phyloP scores from a whole-genome alignment of 1,140 invertebrate species.

The Myzus persicae region DNA sequence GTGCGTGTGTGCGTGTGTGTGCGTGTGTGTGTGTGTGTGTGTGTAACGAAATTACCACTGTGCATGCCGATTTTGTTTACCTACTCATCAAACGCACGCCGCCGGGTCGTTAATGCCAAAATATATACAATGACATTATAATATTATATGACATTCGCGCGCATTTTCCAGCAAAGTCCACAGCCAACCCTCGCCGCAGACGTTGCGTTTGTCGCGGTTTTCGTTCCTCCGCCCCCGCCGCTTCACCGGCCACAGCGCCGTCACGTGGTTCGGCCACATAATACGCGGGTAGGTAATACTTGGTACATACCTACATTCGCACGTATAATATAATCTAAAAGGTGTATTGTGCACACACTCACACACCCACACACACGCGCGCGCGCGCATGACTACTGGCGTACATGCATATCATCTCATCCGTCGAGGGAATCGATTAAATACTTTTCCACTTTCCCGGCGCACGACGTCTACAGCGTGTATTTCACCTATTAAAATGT shows the following conservation, averaged over 20 bases:
- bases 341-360: no score
- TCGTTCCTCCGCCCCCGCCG: background rate
- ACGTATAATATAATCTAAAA: background rate
- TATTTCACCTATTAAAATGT: background rate
- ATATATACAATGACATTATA: constrained; percentile 19
- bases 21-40: background rate
- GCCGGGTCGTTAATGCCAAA: constrained; percentile 12
- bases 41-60: background rate
- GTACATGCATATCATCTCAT: no score
- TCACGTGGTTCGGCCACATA: background rate
- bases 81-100: background rate
- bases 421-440: background rate
- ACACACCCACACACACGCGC: no score
- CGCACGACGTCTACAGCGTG: background rate
- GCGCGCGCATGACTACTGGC: no score
- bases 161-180: background rate
- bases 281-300: background rate
- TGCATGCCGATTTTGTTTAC: background rate
- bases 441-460: background rate
- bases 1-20: background rate
- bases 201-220: background rate
- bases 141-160: constrained; percentile 17
- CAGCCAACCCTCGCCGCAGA: background rate
- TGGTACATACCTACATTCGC: no score
- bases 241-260: no score